These are phyloP conservation scores for Drosophila aff. DNA, from an alignment of 1,140 invertebrate genomes.

Conservation along the genomic window DNA sequence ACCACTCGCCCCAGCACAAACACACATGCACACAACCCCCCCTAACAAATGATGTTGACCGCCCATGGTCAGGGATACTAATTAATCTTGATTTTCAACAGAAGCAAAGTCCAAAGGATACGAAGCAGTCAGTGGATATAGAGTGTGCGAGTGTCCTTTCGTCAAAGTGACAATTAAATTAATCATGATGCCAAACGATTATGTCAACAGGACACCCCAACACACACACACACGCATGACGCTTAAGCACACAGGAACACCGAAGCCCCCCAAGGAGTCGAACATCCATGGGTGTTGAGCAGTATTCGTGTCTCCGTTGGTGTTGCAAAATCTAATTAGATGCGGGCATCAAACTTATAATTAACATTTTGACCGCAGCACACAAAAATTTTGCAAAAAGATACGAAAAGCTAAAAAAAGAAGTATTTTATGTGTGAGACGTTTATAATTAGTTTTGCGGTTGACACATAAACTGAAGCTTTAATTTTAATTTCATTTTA, in stretches of 20 bases:
- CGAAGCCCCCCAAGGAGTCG: slow-evolving; percentile 14
- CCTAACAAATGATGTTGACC: slow-evolving; percentile 77
- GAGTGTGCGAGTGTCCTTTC: slow-evolving; percentile 40
- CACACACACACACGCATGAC: slow-evolving; percentile 12
- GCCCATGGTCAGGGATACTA: slow-evolving; percentile 74
- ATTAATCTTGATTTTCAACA: slow-evolving; percentile 79
- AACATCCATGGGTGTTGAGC: slow-evolving; percentile 5
- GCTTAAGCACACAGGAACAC: slow-evolving; percentile 1
- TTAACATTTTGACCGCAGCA: slow-evolving; percentile 76
- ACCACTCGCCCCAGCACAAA: neutral
- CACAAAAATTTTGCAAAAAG: slow-evolving; percentile 48
- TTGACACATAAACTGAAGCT: slow-evolving; percentile 48
- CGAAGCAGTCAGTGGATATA: slow-evolving; percentile 7
- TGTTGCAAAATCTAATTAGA: slow-evolving; percentile 71
- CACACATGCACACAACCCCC: slow-evolving; percentile 8
- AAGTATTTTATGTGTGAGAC: slow-evolving; percentile 43
- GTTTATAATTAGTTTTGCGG: slow-evolving; percentile 78
- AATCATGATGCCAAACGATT: slow-evolving; percentile 81
- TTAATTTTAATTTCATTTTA: slow-evolving; percentile 9
- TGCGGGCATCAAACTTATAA: slow-evolving; percentile 73
- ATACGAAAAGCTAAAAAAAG: slow-evolving; percentile 5
- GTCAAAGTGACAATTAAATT: slow-evolving; percentile 84
- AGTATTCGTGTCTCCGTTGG: slow-evolving; percentile 16
- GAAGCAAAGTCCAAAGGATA: slow-evolving; percentile 11
- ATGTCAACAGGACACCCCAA: slow-evolving; percentile 70